Evolutionary conservation across 2,888 invertebrate genomes (phyloP).

Genomic region (Harpalus rufipes): DNA sequence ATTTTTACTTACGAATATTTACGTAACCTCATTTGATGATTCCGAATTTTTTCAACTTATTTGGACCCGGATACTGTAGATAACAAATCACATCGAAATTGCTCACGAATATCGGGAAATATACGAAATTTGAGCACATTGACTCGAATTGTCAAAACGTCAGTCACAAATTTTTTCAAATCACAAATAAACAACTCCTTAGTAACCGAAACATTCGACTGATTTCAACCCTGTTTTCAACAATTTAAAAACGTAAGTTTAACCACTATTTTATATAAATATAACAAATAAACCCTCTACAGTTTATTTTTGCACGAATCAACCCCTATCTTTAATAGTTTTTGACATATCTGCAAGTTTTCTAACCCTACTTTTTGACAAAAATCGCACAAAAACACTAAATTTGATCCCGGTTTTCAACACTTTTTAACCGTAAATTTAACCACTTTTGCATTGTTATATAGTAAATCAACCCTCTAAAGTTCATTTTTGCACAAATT

Average conservation of each 20-base stretch:
- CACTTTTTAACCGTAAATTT: not conserved
- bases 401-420: too few species aligned
- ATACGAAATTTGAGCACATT: too few species aligned
- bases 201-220: not conserved
- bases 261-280: not conserved
- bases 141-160: too few species aligned
- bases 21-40: too few species aligned
- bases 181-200: not conserved
- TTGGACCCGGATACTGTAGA: too few species aligned
- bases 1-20: too few species aligned
- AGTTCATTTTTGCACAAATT: not conserved
- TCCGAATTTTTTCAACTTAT: too few species aligned
- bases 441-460: not conserved
- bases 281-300: not conserved
- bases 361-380: too few species aligned
- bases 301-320: not conserved
- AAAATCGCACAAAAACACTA: too few species aligned
- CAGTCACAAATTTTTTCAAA: not conserved
- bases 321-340: not conserved
- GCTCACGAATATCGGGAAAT: too few species aligned
- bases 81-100: too few species aligned
- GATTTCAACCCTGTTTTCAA: not conserved
- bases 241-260: not conserved
- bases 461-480: not conserved
- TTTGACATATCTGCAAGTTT: too few species aligned